Base-by-base conservation (phyloP, 2,888 invertebrate genomes). In the Dorcus parallelipipedus region DNA sequence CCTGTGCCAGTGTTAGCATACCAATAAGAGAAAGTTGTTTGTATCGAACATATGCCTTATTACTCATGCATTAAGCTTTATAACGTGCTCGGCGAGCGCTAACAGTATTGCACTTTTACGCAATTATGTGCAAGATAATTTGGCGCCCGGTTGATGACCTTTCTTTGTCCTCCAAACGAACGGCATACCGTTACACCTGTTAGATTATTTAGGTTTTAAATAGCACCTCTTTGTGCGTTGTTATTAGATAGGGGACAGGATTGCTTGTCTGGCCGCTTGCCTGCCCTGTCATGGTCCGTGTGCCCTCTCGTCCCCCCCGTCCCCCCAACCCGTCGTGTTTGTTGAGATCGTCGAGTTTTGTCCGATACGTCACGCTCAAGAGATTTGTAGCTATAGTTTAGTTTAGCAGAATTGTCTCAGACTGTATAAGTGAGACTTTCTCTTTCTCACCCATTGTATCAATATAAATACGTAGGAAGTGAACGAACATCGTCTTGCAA, bases 121-220 rank as follows among this genome's bases (percentile, higher is more conserved):
- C 51, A 60, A 58, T 56, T 59, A 58, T 40, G 33, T 51, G 47
- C 50, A 48, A 60, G 56, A 60, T 65, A 64, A 64, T 67, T 65
- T 64, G 64, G 58, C 64, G 56, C 59, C 58, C 65, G 70, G 70
- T 70, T 68, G 69, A 69, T 65, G 70, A 71, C 70, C 71, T 69
- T 67, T 68, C 70, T 70, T 67, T 66, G 67, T 66, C 67, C 65
- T 66, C 64, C 63, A 64, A 63, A 65, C 58, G 58, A 53, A 49
- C 49, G 49, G 56, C 55, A 58, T 59, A 67, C 67, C 66, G 67
- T 67, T 67, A 67, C 67, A 67, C 67, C 67, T 67, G 67, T 66
- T 66, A 61, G 61, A 63, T 62, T 60, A 55, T 59, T 53, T 53
- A 58, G 53, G 58, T 58, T 58, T 56, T 49, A 49, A 64, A 60